These are phyloP conservation scores for Lordiphosa collinella DNA, from an alignment of 1,140 invertebrate genomes.

Conservation along the genomic window DNA sequence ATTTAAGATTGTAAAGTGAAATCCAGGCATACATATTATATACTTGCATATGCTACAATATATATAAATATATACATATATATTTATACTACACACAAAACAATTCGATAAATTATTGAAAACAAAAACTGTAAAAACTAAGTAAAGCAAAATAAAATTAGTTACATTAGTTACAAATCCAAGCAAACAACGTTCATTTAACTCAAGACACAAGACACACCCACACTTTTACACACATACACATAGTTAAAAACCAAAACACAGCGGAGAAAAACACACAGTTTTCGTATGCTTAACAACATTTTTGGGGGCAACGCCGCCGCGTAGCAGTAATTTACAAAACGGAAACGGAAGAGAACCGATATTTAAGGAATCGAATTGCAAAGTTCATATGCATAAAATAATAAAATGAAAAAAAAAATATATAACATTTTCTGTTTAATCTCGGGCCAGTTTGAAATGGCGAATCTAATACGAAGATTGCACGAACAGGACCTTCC, in stretches of 20 bases:
- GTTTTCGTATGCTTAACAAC: not conserved
- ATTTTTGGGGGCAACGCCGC: not conserved
- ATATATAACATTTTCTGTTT: not conserved
- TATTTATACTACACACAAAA: conserved; percentile 32
- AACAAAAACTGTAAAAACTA: conserved; percentile 69
- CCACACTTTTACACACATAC: no score
- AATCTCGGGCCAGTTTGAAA: no score
- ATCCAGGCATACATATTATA: conserved; percentile 70
- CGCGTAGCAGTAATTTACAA: not conserved
- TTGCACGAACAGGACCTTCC: no score
- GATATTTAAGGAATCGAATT: conserved; percentile 10
- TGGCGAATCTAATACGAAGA: no score
- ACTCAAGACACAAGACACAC: no score
- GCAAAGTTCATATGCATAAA: conserved; percentile 8
- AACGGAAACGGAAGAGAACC: not conserved
- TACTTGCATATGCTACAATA: conserved; percentile 63
- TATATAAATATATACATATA: conserved; percentile 56
- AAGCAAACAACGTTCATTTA: conserved; percentile 42
- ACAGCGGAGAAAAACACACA: conserved; percentile 2
- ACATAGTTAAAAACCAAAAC: not conserved
- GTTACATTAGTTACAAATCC: conserved; percentile 75
- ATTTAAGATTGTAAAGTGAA: conserved; percentile 71
- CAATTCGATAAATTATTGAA: conserved; percentile 44
- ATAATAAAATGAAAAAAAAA: conserved; percentile 6
- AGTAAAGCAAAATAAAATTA: conserved; percentile 76